Base-by-base conservation (phyloP, 2,888 invertebrate genomes). In the Drosophila tripunctata region DNA sequence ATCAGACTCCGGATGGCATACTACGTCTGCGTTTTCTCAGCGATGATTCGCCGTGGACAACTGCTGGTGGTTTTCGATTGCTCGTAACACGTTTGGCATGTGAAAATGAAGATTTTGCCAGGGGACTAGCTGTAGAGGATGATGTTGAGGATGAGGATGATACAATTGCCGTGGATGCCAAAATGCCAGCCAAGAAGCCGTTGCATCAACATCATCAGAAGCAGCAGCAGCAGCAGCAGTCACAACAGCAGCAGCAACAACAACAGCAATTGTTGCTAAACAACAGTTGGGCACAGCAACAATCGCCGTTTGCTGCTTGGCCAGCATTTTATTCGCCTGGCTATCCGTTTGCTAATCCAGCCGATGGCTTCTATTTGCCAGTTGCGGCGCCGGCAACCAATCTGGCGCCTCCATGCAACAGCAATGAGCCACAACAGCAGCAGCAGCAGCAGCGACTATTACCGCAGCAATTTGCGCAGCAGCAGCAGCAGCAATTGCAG, bases 21-120 rank as follows among this genome's bases (percentile, higher is more conserved):
- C 80, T 94, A 12, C 89, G 89, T 5, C 62, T 93, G 10, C 90
- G 90, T 40, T 93, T 93, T 77, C 88, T 91, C 8, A 90, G 93
- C 1, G 92, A 92, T 62, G 82, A 79, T 7, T 88, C 85, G 0
- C 87, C 89, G 0, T 89, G 87, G 87, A 78, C 87, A 0, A 89
- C 90, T 6, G 81, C 70, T 1, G 90, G 90, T 27, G 93, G 93
- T 1, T 94, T 93, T 75, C 92, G 92, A 38, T 90, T 94, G 69
- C 80, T 93, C 33, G 91, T 94, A 1, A 93, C 92, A 0, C 91
- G 93, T 21, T 75, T 91, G 63, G 91, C 92, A 0, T 93, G 93
- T 48, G 85, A 90, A 24, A 70, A 75, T 1, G 89, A 89, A 22
- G 89, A 90, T 2, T 45, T 82, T 5, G 70, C 77, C 7, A 72